These are phyloP conservation scores for Rhizoglyphus robini DNA, from an alignment of 1,140 invertebrate genomes.

Conservation along the genomic window DNA sequence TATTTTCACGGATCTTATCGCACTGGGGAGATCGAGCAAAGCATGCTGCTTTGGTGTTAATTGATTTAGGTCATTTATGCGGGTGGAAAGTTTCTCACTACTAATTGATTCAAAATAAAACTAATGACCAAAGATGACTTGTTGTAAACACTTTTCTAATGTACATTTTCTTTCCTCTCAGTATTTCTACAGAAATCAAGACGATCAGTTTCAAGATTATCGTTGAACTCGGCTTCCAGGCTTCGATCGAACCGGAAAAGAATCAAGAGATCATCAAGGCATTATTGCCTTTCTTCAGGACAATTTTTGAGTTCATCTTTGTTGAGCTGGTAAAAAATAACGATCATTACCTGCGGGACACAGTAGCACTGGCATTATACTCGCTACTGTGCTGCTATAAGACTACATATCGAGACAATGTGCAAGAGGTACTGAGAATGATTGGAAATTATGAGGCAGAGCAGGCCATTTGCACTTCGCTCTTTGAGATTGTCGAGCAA, in stretches of 20 bases:
- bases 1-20: too few relatives aligned
- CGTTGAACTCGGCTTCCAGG: not conserved
- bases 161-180: slow-evolving; percentile 5
- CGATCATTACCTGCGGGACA: slow-evolving; percentile 15
- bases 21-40: too few relatives aligned
- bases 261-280: not conserved
- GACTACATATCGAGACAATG: not conserved
- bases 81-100: not conserved
- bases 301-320: slow-evolving; percentile 18
- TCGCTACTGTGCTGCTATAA: slow-evolving; percentile 11
- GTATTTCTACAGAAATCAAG: slow-evolving; percentile 17
- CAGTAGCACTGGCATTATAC: slow-evolving; percentile 12
- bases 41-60: not conserved
- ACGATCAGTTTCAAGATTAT: slow-evolving; percentile 15
- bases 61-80: not conserved
- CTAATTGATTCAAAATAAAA: too few relatives aligned
- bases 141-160: not conserved
- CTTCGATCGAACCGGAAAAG: slow-evolving; percentile 9
- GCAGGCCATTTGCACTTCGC: not conserved
- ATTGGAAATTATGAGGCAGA: not conserved
- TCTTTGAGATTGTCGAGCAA: not conserved
- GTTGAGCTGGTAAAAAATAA: slow-evolving; percentile 4
- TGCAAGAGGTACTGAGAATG: not conserved
- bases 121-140: too few relatives aligned
- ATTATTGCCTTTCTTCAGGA: slow-evolving; percentile 8